Evolutionary conservation across 2,797 vertebrate genomes (phyloP).

Genomic region (Gymnothorax reevesii): DNA sequence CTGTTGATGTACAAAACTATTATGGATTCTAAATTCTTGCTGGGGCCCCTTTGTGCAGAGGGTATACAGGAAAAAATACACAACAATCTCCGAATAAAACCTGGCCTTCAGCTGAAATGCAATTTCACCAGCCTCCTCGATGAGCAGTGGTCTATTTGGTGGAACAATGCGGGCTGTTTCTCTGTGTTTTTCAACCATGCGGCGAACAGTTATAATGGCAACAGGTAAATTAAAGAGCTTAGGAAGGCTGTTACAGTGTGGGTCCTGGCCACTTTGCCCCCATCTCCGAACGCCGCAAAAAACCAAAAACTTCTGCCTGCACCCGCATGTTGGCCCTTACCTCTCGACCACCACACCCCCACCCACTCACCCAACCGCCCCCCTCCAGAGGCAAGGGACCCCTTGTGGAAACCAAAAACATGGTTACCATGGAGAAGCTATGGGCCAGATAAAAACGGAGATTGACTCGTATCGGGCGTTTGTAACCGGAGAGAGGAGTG

Average conservation of each 20-base stretch:
- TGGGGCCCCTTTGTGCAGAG: constrained; percentile 67
- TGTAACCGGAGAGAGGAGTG: background rate
- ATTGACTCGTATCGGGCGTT: background rate
- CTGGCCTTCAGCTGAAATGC: constrained; percentile 76
- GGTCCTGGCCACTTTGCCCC: constrained; percentile 33
- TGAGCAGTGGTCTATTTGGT: constrained; percentile 62
- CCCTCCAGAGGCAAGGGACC: background rate
- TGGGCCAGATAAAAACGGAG: background rate
- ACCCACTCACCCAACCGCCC: background rate
- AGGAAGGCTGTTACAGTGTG: constrained; percentile 47
- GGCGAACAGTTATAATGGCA: constrained; percentile 63
- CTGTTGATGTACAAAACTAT: constrained; percentile 77
- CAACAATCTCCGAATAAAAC: constrained; percentile 63
- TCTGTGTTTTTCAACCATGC: constrained; percentile 57
- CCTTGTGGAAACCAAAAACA: background rate
- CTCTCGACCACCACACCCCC: background rate
- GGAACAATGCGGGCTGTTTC: constrained; percentile 62
- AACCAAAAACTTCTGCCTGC: background rate
- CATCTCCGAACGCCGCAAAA: constrained; percentile 18
- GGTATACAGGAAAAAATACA: constrained; percentile 62
- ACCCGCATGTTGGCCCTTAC: background rate
- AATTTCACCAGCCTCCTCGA: constrained; percentile 75
- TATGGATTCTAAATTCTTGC: constrained; percentile 76
- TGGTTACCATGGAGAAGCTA: background rate
- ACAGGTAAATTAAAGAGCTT: constrained; percentile 68